phyloP scores from a whole-genome alignment of 2,797 vertebrate genomes.

The Astyanax mexicanus region DNA sequence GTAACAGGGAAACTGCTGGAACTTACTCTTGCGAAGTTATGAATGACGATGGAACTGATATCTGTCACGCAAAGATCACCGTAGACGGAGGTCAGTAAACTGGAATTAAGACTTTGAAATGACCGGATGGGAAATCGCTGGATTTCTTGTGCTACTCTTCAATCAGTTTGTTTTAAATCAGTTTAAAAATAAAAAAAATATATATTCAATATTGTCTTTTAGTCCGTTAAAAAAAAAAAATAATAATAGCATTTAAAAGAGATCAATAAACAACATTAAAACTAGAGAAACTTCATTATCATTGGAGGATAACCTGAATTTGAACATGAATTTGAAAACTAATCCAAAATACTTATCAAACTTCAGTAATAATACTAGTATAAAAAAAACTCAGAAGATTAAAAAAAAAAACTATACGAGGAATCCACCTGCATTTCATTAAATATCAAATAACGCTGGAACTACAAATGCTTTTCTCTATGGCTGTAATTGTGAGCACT shows the following conservation, averaged over 20 bases:
- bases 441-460: neutral
- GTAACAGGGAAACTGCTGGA: constrained; percentile 81
- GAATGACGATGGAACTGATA: constrained; percentile 85
- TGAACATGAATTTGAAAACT: neutral
- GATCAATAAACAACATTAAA: too few species aligned
- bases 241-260: too few species aligned
- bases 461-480: constrained; percentile 78
- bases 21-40: constrained; percentile 87
- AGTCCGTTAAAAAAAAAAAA: too few species aligned
- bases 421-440: neutral
- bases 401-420: neutral
- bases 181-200: too few species aligned
- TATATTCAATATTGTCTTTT: too few species aligned
- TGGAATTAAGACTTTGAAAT: neutral
- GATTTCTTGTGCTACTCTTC: neutral
- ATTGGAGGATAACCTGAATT: too few species aligned
- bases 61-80: constrained; percentile 82
- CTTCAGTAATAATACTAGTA: neutral
- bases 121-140: neutral
- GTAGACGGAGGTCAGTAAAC: constrained; percentile 81
- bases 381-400: neutral
- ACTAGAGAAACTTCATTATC: too few species aligned
- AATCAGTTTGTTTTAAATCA: constrained; percentile 45
- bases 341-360: neutral
- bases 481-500: constrained; percentile 86